Conservation (phyloP, 2,113 vertebrate genomes). For the Nerophis lumbriciformis region DNA sequence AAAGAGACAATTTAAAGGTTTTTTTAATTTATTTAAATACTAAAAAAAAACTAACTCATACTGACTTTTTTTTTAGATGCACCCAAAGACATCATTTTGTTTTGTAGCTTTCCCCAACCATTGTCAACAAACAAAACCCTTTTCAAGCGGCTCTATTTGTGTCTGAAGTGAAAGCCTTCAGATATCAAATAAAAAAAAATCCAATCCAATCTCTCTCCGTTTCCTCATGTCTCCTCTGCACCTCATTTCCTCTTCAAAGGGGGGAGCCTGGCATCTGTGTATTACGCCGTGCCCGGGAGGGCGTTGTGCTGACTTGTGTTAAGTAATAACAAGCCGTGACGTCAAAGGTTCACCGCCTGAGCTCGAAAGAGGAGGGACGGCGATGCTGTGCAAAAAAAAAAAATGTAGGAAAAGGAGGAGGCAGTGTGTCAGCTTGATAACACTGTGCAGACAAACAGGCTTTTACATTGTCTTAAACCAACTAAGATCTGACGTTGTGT, state of each 20-base stretch:
- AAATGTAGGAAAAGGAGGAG: conserved; percentile 34
- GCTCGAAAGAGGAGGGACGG: conserved; percentile 27
- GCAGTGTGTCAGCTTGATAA: conserved; percentile 14
- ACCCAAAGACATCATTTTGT: neutral
- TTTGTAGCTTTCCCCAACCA: neutral
- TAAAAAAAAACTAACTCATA: too few relatives aligned
- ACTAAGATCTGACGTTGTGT: too few relatives aligned
- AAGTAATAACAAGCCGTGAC: conserved; percentile 69
- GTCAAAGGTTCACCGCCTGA: conserved; percentile 64
- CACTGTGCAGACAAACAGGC: conserved; percentile 1
- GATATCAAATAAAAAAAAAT: conserved; percentile 21
- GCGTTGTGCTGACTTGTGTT: conserved; percentile 64
- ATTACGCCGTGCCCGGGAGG: conserved; percentile 54
- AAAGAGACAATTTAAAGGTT: too few relatives aligned
- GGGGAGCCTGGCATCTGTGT: conserved; percentile 58
- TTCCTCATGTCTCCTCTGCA: conserved; percentile 30
- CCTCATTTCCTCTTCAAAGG: conserved; percentile 63
- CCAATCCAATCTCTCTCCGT: conserved; percentile 17
- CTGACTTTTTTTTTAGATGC: too few relatives aligned
- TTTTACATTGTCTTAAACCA: neutral
- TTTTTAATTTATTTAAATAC: too few relatives aligned
- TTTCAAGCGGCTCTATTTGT: neutral
- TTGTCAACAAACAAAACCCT: neutral
- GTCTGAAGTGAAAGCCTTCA: conserved; percentile 14
- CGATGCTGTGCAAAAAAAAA: conserved; percentile 2